Percentiles rank a stretch among this genome's conserved stretches.
Evolutionary conservation across 2,888 invertebrate genomes (phyloP).

Genomic region (Amiota communis): DNA sequence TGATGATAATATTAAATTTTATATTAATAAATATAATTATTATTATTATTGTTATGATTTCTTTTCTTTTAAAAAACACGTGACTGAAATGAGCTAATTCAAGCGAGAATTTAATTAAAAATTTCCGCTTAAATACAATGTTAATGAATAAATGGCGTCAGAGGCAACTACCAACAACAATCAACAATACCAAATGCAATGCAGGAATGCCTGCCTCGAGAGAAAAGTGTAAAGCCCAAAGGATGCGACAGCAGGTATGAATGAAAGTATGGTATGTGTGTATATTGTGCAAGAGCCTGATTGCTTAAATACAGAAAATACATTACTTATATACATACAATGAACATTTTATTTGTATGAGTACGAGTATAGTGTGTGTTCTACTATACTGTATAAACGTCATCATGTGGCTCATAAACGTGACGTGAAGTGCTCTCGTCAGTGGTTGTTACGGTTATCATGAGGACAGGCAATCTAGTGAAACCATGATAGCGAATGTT

Average conservation of each 20-base stretch:
- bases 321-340: background rate
- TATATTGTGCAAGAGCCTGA: background rate
- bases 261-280: too few species aligned
- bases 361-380: constrained; percentile 5
- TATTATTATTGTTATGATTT: constrained; percentile 35
- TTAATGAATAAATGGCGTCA: constrained; percentile 16
- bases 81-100: constrained; percentile 63
- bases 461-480: background rate
- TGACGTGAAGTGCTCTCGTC: background rate
- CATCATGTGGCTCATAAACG: constrained; percentile 19
- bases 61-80: constrained; percentile 56
- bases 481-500: background rate
- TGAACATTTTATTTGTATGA: background rate
- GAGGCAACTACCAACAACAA: background rate
- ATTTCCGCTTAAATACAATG: constrained; percentile 50
- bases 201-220: background rate
- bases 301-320: background rate
- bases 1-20: too few species aligned
- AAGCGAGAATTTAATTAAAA: constrained; percentile 65
- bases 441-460: background rate
- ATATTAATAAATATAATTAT: too few species aligned
- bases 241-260: background rate
- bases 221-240: background rate
- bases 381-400: background rate
- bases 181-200: background rate